phyloP scores from a whole-genome alignment of 2,113 vertebrate genomes.

The Lucifuga dentata region DNA sequence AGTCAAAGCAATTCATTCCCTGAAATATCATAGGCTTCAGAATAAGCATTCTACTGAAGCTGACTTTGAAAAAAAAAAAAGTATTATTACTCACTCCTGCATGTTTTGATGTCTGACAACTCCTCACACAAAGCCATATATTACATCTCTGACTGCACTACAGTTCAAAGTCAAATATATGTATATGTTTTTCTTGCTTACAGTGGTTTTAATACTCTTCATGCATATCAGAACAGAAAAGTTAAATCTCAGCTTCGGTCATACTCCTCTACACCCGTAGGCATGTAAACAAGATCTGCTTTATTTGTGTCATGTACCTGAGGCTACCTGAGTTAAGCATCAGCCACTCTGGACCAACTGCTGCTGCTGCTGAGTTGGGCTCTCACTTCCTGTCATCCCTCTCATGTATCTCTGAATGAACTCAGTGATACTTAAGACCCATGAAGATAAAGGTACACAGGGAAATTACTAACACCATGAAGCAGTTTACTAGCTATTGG shows the following conservation, averaged over 20 bases:
- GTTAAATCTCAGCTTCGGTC: conserved; percentile 63
- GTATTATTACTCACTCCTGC: conserved; percentile 51
- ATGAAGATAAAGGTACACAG: conserved; percentile 73
- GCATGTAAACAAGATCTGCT: conserved; percentile 67
- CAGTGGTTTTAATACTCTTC: conserved; percentile 57
- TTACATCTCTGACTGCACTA: conserved; percentile 60
- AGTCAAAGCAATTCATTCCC: conserved; percentile 57
- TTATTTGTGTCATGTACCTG: conserved; percentile 55
- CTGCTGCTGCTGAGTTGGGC: conserved; percentile 31
- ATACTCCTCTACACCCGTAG: conserved; percentile 56
- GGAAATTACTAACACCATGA: conserved; percentile 68
- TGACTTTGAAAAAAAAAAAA: conserved; percentile 22
- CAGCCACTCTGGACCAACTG: conserved; percentile 27
- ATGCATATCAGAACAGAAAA: conserved; percentile 70
- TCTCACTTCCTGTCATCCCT: conserved; percentile 46
- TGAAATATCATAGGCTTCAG: conserved; percentile 43
- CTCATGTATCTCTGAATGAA: conserved; percentile 58
- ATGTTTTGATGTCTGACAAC: conserved; percentile 71
- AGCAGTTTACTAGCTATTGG: conserved; percentile 71
- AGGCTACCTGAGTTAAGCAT: conserved; percentile 41
- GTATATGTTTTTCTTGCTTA: neutral
- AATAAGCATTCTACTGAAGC: conserved; percentile 55
- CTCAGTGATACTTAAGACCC: conserved; percentile 64
- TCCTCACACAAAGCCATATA: conserved; percentile 63
- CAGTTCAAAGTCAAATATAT: conserved; percentile 69